These are phyloP conservation scores for Syngnathus scovelli DNA, from an alignment of 2,113 vertebrate species.

Conservation along the genomic window DNA sequence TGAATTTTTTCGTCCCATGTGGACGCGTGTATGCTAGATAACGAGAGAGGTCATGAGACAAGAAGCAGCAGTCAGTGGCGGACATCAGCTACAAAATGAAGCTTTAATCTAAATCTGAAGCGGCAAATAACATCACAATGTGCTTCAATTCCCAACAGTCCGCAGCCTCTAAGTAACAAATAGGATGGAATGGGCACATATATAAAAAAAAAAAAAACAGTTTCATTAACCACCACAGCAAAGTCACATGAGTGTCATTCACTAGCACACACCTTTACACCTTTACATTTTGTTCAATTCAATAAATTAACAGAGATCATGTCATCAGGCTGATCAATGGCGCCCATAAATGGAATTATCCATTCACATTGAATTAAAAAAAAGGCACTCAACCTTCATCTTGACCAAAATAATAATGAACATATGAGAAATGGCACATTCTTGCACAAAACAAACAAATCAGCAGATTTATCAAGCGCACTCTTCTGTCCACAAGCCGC, in stretches of 20 bases:
- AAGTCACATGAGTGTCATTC: background rate
- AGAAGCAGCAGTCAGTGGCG: background rate
- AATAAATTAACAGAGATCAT: background rate
- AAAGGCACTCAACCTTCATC: slow-evolving; percentile 5
- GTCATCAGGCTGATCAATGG: background rate
- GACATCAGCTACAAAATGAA: background rate
- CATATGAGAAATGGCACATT: slow-evolving; percentile 30
- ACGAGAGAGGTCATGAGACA: background rate
- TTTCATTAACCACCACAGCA: background rate
- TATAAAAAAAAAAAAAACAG: background rate
- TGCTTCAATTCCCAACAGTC: background rate
- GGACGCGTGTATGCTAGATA: no score
- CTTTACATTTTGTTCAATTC: background rate
- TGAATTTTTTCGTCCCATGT: no score
- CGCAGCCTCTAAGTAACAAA: background rate
- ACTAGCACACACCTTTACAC: background rate
- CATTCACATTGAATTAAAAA: background rate
- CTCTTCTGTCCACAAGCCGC: background rate
- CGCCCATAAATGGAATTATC: background rate
- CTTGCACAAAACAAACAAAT: slow-evolving; percentile 14
- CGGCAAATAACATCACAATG: background rate
- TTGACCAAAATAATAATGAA: background rate
- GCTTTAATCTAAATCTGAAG: background rate
- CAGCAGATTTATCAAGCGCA: background rate
- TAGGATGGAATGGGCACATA: background rate